Percentiles rank a stretch among this genome's conserved stretches.
Evolutionary conservation across 2,113 vertebrate genomes (phyloP).

Genomic region (Cepphus grylle): DNA sequence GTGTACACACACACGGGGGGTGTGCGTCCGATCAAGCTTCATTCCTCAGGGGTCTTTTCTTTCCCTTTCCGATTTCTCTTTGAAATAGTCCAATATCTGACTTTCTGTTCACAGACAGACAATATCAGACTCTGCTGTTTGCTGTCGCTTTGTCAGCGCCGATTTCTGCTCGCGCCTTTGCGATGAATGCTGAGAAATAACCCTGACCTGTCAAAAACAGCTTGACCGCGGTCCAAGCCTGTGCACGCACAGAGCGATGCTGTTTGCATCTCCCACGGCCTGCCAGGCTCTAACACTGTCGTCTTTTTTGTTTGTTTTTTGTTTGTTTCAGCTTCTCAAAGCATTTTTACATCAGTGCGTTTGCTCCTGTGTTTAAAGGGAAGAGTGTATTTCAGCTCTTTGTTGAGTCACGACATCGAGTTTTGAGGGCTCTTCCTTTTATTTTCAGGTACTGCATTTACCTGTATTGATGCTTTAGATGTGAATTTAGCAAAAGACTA

Average conservation of each 20-base stretch:
- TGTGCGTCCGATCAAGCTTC: rapidly evolving
- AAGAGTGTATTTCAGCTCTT: background rate
- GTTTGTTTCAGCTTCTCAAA: background rate
- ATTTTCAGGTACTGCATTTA: background rate
- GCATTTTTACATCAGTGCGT: rapidly evolving
- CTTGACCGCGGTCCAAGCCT: rapidly evolving
- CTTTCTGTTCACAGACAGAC: background rate
- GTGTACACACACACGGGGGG: rapidly evolving
- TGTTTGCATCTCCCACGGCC: background rate
- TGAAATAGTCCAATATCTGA: background rate
- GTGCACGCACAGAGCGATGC: background rate
- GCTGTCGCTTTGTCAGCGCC: background rate
- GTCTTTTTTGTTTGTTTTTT: too few relatives aligned
- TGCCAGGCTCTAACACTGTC: background rate
- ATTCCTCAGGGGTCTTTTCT: too few relatives aligned
- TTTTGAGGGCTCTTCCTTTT: background rate
- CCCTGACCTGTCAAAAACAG: rapidly evolving
- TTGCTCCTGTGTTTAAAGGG: background rate
- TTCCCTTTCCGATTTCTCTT: background rate
- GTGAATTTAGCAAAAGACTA: conserved; percentile 48
- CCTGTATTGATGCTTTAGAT: background rate
- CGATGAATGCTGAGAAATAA: background rate
- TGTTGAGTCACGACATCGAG: rapidly evolving
- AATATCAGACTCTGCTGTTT: rapidly evolving
- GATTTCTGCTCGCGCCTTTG: background rate